These are phyloP conservation scores for Ethmia dodecea DNA, from an alignment of 2,888 invertebrate genomes.

Conservation along the genomic window DNA sequence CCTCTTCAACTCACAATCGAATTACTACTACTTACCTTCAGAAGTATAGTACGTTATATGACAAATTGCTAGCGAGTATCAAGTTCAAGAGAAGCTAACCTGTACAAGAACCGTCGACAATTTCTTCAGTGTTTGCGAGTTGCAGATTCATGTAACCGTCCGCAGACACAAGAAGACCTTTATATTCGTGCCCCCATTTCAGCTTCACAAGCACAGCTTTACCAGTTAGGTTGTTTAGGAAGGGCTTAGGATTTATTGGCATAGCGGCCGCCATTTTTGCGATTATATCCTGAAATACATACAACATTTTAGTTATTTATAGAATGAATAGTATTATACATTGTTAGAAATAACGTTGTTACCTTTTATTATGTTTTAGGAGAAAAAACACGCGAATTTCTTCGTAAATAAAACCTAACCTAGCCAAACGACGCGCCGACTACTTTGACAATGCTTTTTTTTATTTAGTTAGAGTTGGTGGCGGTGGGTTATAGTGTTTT, in stretches of 20 bases:
- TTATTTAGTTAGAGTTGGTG: too few relatives aligned
- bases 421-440: neutral
- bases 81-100: too few relatives aligned
- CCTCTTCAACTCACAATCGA: too few relatives aligned
- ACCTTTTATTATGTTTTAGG: neutral
- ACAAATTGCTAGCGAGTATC: too few relatives aligned
- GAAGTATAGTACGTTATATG: too few relatives aligned
- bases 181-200: conserved; percentile 99
- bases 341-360: neutral
- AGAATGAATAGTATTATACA: neutral
- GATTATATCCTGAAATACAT: conserved; percentile 23
- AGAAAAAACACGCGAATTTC: neutral
- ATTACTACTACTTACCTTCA: too few relatives aligned
- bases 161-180: conserved; percentile 97
- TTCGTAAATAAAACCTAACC: neutral
- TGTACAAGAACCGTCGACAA: conserved; percentile 93
- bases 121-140: conserved; percentile 98
- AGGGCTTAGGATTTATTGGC: conserved; percentile 99
- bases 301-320: neutral
- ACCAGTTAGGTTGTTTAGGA: conserved; percentile 97
- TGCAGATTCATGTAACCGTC: conserved; percentile 99
- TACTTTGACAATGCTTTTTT: neutral
- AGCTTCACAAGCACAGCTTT: conserved; percentile 98
- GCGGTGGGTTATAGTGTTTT: too few relatives aligned
- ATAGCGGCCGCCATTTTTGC: conserved; percentile 87